Percentiles rank a stretch among this genome's conserved stretches.
Evolutionary conservation across 2,113 vertebrate species (phyloP).

Genomic region (Podilymbus podiceps): DNA sequence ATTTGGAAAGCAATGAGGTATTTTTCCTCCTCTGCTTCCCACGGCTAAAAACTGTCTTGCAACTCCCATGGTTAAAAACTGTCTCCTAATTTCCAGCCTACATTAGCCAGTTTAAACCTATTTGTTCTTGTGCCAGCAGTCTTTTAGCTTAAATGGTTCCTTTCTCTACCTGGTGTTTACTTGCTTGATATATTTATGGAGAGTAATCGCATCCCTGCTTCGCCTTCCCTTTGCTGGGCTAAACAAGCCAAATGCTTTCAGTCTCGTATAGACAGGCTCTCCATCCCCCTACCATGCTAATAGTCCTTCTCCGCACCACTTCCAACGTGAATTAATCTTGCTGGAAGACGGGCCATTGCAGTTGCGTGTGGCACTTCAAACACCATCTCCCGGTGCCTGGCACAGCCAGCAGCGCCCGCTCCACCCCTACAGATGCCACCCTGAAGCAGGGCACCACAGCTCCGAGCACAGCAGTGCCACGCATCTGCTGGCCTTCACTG

Average conservation of each 20-base stretch:
- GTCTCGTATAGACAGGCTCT: background rate
- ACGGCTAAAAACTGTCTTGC: background rate
- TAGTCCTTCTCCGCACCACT: background rate
- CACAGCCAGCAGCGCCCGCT: background rate
- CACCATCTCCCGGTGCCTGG: background rate
- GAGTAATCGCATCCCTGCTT: slow-evolving; percentile 3
- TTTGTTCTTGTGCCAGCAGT: slow-evolving; percentile 39
- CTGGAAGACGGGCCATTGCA: rapidly evolving
- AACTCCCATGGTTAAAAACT: slow-evolving; percentile 6
- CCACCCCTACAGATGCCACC: background rate
- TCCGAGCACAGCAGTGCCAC: background rate
- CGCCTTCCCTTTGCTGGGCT: background rate
- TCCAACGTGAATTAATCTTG: background rate
- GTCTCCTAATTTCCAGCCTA: slow-evolving; percentile 33
- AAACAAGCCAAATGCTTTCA: slow-evolving; percentile 34
- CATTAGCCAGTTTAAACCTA: slow-evolving; percentile 28
- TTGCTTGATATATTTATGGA: slow-evolving; percentile 38
- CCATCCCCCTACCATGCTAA: background rate
- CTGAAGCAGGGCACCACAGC: rapidly evolving
- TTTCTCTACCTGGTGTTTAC: slow-evolving; percentile 51
- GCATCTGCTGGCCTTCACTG: rapidly evolving
- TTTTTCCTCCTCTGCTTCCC: background rate
- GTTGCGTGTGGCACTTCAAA: rapidly evolving
- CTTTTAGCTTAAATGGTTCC: slow-evolving; percentile 46
- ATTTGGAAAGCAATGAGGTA: background rate